Base-by-base conservation (phyloP, 1,140 invertebrate genomes). In the Lepidurus arcticus region DNA sequence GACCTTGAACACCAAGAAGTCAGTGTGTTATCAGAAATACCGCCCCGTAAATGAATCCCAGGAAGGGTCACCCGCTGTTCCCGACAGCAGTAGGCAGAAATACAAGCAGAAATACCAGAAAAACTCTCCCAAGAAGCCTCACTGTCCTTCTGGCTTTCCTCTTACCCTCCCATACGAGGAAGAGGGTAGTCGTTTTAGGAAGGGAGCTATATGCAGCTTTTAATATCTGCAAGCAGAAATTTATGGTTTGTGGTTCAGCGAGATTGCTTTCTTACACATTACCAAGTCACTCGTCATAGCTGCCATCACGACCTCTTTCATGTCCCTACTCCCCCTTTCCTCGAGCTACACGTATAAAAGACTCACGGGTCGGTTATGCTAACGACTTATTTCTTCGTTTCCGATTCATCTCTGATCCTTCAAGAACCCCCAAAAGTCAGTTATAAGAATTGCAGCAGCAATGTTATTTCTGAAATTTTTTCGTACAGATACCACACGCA, bases 221-320 rank as follows among this genome's bases (percentile, higher is more conserved):
- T 21, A 65, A 65, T 65, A 65, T n/a, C 53, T 65, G 45, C 16
- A 65, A 16, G 9, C 53, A 65, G 53, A 65, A 65, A 65, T 65
- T 65, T 65, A 65, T 65, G 53, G 53, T 65, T 21, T 65, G 53
- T 21, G 53, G 53, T 65, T 65, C 53, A 65, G 34, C 53, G 21
- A 65, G 53, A 65, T 65, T 65, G 53, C 53, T 65, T 65, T 65
- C 53, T 65, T 65, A 21, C 53, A 65, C 9, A 65, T 65, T 65
- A 65, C 53, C 53, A 65, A 65, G 53, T 65, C 53, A 65, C 53
- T 65, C 53, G 53, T 65, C 53, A 65, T 21, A 65, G 53, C 53
- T 65, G 21, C 53, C 13, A 65, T 65, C 53, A 47, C 53, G 53
- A 65, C 53, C 53, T 65, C 53, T 65, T 65, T 65, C 16, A 65